A percentile compares a stretch with the other conserved stretches of the same genome.
Evolutionary conservation across 2,797 vertebrate genomes (phyloP).

Genomic region (Semaprochilodus insignis): DNA sequence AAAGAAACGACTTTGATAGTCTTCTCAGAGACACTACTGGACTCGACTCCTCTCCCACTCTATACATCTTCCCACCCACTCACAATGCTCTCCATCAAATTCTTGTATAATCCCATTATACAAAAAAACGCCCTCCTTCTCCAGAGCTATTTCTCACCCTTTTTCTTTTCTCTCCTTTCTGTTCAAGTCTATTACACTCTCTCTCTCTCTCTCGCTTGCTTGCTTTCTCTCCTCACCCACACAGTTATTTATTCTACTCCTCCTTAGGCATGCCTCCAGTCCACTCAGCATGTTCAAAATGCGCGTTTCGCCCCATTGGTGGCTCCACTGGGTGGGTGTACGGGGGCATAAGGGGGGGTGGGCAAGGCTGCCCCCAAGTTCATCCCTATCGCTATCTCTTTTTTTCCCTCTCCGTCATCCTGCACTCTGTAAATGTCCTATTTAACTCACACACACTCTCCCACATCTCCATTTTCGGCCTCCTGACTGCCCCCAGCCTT

Average conservation of each 20-base stretch:
- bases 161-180: not conserved
- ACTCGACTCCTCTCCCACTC: constrained; percentile 29
- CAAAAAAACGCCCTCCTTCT: constrained; percentile 10
- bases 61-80: constrained; percentile 30
- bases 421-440: constrained; percentile 51
- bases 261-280: constrained; percentile 1
- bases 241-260: not conserved
- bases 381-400: not conserved
- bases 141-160: not conserved
- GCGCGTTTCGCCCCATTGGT: not conserved
- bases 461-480: not conserved
- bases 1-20: not conserved
- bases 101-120: constrained; percentile 25
- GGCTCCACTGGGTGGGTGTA: constrained; percentile 33
- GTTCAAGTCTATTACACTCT: not conserved
- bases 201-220: not conserved
- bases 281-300: not conserved
- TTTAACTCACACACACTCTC: constrained; percentile 25
- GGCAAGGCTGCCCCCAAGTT: constrained; percentile 59
- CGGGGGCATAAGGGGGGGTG: constrained; percentile 47
- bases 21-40: not conserved
- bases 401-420: constrained; percentile 18
- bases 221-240: constrained; percentile 10
- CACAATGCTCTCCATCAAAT: constrained; percentile 1
- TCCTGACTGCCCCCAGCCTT: constrained; percentile 1